These are phyloP conservation scores for Fratercula arctica DNA, from an alignment of 2,797 vertebrate genomes.

Conservation along the genomic window DNA sequence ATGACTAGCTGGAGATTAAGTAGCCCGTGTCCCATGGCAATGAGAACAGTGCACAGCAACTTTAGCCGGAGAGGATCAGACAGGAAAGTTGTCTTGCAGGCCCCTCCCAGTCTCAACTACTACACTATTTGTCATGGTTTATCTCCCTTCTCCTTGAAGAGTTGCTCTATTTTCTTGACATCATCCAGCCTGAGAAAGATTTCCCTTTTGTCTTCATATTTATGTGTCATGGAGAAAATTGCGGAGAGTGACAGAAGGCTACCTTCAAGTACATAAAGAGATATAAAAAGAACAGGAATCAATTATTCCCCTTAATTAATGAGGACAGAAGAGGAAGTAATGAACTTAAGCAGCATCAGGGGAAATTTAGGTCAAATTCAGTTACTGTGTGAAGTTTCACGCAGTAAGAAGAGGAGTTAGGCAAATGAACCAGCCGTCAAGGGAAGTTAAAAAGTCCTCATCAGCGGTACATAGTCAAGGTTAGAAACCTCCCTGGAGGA, in stretches of 20 bases:
- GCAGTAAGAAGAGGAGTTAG: not conserved
- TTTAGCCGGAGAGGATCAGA: not conserved
- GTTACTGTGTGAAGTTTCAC: not conserved
- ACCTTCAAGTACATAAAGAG: slow-evolving; percentile 25
- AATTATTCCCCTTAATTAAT: slow-evolving; percentile 65
- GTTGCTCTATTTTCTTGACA: not conserved
- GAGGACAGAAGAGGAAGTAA: slow-evolving; percentile 51
- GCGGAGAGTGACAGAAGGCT: not conserved
- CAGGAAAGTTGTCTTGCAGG: not conserved
- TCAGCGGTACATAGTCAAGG: not conserved
- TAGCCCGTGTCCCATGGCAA: accelerated
- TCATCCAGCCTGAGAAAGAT: not conserved
- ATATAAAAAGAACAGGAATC: slow-evolving; percentile 58
- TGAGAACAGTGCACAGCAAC: not conserved
- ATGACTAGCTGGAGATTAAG: not conserved
- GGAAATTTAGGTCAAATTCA: slow-evolving; percentile 61
- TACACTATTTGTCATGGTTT: not conserved
- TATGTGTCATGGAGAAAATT: not conserved
- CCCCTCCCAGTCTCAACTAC: not conserved
- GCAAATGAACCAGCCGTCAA: not conserved
- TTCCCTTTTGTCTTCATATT: slow-evolving; percentile 33
- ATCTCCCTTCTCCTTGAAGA: not conserved
- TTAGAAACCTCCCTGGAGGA: slow-evolving; percentile 4
- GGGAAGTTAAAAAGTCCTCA: slow-evolving; percentile 12
- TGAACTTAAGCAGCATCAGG: slow-evolving; percentile 52